phyloP scores from a whole-genome alignment of 2,113 vertebrate genomes.

The Menura novaehollandiae region DNA sequence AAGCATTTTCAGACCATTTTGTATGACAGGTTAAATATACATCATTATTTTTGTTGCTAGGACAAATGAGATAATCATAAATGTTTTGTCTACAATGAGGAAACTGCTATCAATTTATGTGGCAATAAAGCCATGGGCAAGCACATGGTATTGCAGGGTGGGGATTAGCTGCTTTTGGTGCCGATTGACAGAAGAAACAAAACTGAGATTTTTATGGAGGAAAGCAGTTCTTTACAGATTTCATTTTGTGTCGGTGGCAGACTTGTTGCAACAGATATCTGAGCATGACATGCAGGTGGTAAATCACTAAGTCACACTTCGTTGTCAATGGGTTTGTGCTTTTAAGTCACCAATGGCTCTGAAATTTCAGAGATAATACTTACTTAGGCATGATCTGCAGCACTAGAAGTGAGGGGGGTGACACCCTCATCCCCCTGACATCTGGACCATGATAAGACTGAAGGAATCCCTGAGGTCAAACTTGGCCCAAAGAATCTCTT shows the following conservation, averaged over 20 bases:
- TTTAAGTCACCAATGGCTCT: constrained; percentile 20
- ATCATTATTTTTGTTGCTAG: constrained; percentile 14
- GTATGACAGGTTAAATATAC: constrained; percentile 19
- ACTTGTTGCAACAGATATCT: constrained; percentile 8
- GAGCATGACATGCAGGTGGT: not conserved
- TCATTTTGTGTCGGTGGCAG: not conserved
- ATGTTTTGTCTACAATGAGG: constrained; percentile 17
- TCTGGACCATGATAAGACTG: not conserved
- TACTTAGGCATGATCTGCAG: not conserved
- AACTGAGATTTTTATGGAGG: not conserved
- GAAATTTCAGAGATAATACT: constrained; percentile 35
- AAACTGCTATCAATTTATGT: not conserved
- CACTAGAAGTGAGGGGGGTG: not conserved
- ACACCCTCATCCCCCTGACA: not conserved
- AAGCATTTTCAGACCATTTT: constrained; percentile 12
- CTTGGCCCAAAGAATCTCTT: constrained; percentile 22
- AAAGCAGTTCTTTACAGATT: not conserved
- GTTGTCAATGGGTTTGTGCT: constrained; percentile 20
- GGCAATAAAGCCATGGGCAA: not conserved
- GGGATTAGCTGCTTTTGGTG: not conserved
- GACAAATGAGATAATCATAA: not conserved
- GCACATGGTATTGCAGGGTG: not conserved
- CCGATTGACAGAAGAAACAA: not conserved
- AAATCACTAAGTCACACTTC: constrained; percentile 28
- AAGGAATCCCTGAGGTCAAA: constrained; percentile 45